These are phyloP conservation scores for Tanytarsus gracilentus DNA, from an alignment of 2,888 invertebrate species.

Conservation along the genomic window DNA sequence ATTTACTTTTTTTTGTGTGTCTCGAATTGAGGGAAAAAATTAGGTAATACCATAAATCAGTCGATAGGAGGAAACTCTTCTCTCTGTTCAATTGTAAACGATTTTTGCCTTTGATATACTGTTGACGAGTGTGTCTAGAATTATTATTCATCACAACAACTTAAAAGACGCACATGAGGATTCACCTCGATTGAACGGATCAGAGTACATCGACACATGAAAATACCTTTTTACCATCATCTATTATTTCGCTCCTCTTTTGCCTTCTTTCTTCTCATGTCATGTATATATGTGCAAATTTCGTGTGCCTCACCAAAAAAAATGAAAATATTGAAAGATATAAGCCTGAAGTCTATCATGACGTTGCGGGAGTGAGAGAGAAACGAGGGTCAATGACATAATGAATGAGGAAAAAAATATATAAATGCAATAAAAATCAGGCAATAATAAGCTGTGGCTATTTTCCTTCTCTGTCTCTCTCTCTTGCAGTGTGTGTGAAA, in stretches of 20 bases:
- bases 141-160: slow-evolving; percentile 1
- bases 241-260: too few relatives aligned
- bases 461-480: slow-evolving; percentile 16
- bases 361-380: too few relatives aligned
- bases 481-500: slow-evolving; percentile 13
- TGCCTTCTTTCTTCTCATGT: too few relatives aligned
- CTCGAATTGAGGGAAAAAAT: slow-evolving; percentile 11
- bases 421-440: slow-evolving; percentile 18
- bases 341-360: too few relatives aligned
- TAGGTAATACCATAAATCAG: slow-evolving; percentile 27
- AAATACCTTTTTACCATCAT: too few relatives aligned
- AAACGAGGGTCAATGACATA: slow-evolving; percentile 26
- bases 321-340: too few relatives aligned
- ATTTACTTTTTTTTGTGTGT: slow-evolving; percentile 6
- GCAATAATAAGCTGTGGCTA: slow-evolving; percentile 28
- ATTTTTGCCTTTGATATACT: neutral
- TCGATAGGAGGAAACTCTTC: neutral
- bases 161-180: neutral
- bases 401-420: slow-evolving; percentile 11
- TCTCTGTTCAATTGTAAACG: neutral
- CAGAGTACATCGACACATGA: too few relatives aligned
- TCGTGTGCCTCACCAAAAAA: too few relatives aligned
- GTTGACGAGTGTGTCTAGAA: neutral
- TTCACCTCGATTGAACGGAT: too few relatives aligned
- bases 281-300: too few relatives aligned